phyloP scores from a whole-genome alignment of 2,113 vertebrate genomes.

The Amphiprion percula region DNA sequence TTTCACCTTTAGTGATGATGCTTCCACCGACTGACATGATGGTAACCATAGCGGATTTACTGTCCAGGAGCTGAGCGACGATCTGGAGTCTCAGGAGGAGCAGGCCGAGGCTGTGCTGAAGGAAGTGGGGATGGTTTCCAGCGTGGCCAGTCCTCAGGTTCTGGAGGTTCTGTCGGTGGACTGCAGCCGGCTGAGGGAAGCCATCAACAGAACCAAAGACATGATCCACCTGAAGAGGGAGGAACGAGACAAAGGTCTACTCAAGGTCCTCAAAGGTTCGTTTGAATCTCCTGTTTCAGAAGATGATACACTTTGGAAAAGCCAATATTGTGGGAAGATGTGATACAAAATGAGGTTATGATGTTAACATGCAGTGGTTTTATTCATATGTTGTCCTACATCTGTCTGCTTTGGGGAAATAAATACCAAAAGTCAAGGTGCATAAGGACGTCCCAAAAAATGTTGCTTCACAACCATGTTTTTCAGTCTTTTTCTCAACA shows the following conservation, averaged over 20 bases:
- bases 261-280: constrained; percentile 86
- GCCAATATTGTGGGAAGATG: no score
- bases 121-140: constrained; percentile 85
- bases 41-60: background rate
- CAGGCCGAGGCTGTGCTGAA: constrained; percentile 86
- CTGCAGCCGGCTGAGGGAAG: constrained; percentile 69
- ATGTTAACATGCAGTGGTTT: no score
- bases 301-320: no score
- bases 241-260: constrained; percentile 88
- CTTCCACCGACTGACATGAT: background rate
- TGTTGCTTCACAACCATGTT: no score
- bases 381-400: no score
- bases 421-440: no score
- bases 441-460: no score
- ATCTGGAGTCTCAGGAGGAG: constrained; percentile 88
- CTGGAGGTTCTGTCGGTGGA: constrained; percentile 88
- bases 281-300: background rate
- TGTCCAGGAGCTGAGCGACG: constrained; percentile 87
- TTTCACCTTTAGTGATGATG: no score
- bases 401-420: no score
- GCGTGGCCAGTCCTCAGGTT: constrained; percentile 84
- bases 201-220: constrained; percentile 85
- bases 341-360: no score
- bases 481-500: no score
- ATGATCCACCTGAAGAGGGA: constrained; percentile 90